A percentile compares a stretch with the other conserved stretches of the same genome.
Evolutionary conservation across 2,888 invertebrate species (phyloP).

Genomic region (Bruchidius siliquastri): DNA sequence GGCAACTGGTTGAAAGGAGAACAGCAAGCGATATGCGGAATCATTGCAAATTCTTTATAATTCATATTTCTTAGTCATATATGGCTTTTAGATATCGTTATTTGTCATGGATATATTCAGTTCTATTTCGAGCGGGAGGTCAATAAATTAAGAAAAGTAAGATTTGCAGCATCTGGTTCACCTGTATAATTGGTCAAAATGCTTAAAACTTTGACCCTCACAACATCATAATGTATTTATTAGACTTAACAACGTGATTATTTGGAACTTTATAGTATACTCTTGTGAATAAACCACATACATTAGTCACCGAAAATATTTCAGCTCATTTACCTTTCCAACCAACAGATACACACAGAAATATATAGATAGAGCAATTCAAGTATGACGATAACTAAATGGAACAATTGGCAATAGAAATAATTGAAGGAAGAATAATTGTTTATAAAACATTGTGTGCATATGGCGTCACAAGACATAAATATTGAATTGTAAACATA

Average conservation of each 20-base stretch:
- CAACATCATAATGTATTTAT: no score
- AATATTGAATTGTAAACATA: conserved; percentile 6
- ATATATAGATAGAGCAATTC: neutral
- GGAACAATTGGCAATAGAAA: conserved; percentile 14
- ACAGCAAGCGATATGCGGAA: conserved; percentile 9
- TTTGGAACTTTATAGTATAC: no score
- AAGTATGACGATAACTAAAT: conserved; percentile 1
- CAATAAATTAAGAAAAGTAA: no score
- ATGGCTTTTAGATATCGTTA: neutral
- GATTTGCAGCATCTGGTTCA: no score
- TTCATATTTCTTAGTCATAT: neutral
- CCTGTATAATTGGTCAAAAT: no score
- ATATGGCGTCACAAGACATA: neutral
- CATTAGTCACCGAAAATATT: neutral
- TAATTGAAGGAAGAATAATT: conserved; percentile 9
- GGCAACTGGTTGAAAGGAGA: conserved; percentile 18
- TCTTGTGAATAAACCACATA: neutral
- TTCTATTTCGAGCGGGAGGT: no score
- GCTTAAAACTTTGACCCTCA: no score
- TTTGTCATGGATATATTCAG: no score
- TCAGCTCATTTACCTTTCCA: neutral
- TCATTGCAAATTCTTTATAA: neutral
- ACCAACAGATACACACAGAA: neutral
- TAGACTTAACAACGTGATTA: no score
- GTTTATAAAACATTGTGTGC: neutral